Percentiles rank a stretch among this genome's conserved stretches.
These are phyloP conservation scores for Thysanoteuthis rhombus DNA, from an alignment of 2,888 invertebrate genomes.

Conservation along the genomic window DNA sequence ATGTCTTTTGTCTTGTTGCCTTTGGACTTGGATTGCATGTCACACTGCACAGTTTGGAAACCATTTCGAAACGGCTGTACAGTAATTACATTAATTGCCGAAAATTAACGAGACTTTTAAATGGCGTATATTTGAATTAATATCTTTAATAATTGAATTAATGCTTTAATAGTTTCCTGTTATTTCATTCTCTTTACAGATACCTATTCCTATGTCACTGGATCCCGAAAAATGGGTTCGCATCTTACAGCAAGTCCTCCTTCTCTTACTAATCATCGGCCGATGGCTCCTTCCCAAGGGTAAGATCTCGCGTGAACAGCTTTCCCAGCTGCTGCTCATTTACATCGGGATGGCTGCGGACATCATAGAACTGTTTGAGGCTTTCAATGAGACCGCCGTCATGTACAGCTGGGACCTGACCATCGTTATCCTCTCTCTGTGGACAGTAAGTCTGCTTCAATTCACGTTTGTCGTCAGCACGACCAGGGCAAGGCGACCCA, in stretches of 20 bases:
- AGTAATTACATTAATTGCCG: no score
- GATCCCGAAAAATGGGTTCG: conserved; percentile 49
- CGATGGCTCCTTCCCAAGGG: conserved; percentile 56
- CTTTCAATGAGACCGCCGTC: conserved; percentile 74
- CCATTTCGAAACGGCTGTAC: no score
- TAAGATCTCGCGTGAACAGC: conserved; percentile 54
- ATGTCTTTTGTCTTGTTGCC: no score
- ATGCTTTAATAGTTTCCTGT: neutral
- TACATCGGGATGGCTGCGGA: conserved; percentile 63
- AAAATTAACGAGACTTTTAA: no score
- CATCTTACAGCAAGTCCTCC: conserved; percentile 51
- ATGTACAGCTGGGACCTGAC: conserved; percentile 72
- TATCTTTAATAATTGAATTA: neutral
- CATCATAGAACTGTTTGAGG: conserved; percentile 85
- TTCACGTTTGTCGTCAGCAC: conserved; percentile 71
- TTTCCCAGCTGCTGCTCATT: conserved; percentile 59
- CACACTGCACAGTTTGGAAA: no score
- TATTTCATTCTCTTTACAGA: conserved; percentile 34
- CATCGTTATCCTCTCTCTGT: conserved; percentile 71
- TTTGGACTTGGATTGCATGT: no score
- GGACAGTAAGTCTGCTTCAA: conserved; percentile 65
- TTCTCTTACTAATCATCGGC: conserved; percentile 51
- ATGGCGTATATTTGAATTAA: neutral
- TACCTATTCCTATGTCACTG: conserved; percentile 41
- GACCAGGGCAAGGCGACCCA: conserved; percentile 55